Evolutionary conservation across 2,797 vertebrate genomes (phyloP).

Genomic region (Malacoraja senta): DNA sequence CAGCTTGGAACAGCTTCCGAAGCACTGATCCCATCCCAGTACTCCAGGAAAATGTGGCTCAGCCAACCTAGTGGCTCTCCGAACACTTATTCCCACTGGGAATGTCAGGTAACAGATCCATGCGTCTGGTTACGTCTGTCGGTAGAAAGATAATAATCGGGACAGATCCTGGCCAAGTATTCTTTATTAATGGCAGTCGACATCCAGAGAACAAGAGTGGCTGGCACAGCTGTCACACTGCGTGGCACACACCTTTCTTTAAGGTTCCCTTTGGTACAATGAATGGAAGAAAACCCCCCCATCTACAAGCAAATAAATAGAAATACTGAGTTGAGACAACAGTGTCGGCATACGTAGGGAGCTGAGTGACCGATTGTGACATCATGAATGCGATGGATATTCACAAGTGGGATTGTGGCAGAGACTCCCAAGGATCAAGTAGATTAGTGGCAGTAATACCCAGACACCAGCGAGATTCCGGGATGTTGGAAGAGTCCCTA

Average conservation of each 20-base stretch:
- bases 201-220: too few relatives aligned
- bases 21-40: neutral
- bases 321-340: neutral
- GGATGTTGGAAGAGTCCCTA: neutral
- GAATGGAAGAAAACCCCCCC: neutral
- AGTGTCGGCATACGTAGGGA: too few relatives aligned
- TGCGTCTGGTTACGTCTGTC: too few relatives aligned
- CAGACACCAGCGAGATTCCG: neutral
- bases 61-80: neutral
- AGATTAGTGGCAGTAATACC: neutral
- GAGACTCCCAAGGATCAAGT: neutral
- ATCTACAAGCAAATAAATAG: neutral
- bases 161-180: too few relatives aligned
- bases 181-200: too few relatives aligned
- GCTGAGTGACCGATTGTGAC: neutral
- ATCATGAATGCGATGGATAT: neutral
- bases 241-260: neutral
- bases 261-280: neutral
- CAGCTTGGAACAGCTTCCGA: neutral
- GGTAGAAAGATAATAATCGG: too few relatives aligned
- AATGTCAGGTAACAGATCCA: neutral
- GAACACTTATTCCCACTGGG: neutral
- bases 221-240: too few relatives aligned
- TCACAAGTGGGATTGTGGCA: neutral
- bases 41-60: neutral